These are phyloP conservation scores for Forbesichthys agassizii DNA, from an alignment of 2,113 vertebrate species.

Conservation along the genomic window DNA sequence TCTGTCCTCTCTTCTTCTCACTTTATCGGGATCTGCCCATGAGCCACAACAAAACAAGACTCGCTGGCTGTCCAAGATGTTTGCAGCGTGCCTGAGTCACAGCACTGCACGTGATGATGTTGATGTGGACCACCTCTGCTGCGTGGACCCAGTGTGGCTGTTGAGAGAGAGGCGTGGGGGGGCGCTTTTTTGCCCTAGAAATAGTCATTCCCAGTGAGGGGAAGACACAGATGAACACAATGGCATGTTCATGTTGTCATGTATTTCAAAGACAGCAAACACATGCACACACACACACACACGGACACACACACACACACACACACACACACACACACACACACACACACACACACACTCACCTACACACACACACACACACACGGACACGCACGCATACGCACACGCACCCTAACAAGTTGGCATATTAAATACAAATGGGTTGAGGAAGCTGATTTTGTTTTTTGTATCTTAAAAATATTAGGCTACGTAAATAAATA, in stretches of 20 bases:
- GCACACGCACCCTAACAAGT: neutral
- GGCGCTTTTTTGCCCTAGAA: conserved; percentile 21
- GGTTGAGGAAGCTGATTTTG: neutral
- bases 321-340: conserved; percentile 7
- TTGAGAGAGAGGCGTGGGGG: neutral
- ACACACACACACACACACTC: neutral
- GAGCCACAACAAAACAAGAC: conserved; percentile 35
- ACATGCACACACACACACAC: neutral
- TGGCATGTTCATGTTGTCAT: neutral
- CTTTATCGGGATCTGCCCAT: neutral
- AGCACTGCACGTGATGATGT: conserved; percentile 31
- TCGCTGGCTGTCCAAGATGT: conserved; percentile 26
- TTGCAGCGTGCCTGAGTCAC: conserved; percentile 42
- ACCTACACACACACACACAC: neutral
- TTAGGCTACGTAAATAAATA: neutral
- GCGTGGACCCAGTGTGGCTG: conserved; percentile 36
- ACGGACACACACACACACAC: neutral
- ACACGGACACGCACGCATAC: neutral
- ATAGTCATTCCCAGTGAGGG: conserved; percentile 43
- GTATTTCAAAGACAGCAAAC: too few species aligned
- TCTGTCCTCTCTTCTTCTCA: conserved; percentile 20
- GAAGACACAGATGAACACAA: conserved; percentile 16
- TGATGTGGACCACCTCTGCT: conserved; percentile 33
- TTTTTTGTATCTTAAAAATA: too few species aligned
- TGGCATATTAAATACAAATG: neutral